phyloP scores from a whole-genome alignment of 2,888 invertebrate species.

The Drosophila fungiperda region DNA sequence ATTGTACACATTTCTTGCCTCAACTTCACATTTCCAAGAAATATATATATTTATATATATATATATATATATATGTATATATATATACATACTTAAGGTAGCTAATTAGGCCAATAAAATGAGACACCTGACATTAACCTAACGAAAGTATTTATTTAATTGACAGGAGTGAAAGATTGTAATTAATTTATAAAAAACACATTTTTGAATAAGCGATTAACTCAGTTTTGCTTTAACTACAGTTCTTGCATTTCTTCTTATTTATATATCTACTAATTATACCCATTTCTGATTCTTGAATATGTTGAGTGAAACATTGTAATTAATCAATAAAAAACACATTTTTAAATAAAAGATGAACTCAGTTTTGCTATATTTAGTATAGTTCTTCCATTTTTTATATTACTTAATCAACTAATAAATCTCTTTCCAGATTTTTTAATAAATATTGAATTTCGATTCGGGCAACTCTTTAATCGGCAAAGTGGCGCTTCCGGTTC shows the following conservation, averaged over 20 bases:
- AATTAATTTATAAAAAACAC: background rate
- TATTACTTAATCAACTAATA: too few species aligned
- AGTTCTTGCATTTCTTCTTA: too few species aligned
- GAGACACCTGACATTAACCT: background rate
- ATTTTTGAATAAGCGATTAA: background rate
- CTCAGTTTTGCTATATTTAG: background rate
- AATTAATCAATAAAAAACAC: background rate
- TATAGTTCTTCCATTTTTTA: too few species aligned
- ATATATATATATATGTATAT: background rate
- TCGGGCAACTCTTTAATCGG: too few species aligned
- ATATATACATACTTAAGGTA: background rate
- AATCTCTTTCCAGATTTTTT: too few species aligned
- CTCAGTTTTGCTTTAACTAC: background rate
- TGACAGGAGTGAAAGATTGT: too few species aligned
- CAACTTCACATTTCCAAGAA: background rate
- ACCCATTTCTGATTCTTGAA: background rate
- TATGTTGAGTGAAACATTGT: too few species aligned
- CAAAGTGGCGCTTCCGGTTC: background rate
- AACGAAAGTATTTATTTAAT: background rate
- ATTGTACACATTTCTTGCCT: background rate
- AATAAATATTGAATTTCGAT: too few species aligned
- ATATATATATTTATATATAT: background rate
- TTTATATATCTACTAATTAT: background rate
- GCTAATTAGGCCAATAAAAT: conserved; percentile 2
- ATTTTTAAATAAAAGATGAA: background rate